Percentiles rank a stretch among this genome's conserved stretches.
These are phyloP conservation scores for Cyclura pinguis DNA, from an alignment of 2,797 vertebrate species.

Conservation along the genomic window DNA sequence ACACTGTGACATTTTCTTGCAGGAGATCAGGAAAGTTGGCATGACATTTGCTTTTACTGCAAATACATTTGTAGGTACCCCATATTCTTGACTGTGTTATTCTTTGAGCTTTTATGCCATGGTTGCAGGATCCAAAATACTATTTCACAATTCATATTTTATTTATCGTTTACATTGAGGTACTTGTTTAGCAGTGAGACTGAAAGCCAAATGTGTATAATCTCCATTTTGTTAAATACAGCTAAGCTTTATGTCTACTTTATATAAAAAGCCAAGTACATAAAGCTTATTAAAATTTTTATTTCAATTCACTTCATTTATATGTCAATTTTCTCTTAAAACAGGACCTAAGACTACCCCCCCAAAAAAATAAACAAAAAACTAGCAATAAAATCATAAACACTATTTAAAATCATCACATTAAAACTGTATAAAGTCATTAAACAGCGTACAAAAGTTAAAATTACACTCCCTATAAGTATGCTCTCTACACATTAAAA, in stretches of 20 bases:
- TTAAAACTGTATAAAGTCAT: no score
- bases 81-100: constrained; percentile 15
- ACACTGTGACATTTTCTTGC: background rate
- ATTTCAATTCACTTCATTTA: no score
- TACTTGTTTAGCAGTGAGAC: constrained; percentile 27
- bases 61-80: constrained; percentile 7
- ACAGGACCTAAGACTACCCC: no score
- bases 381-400: no score
- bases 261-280: background rate
- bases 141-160: background rate
- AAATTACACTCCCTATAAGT: no score
- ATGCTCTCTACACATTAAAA: no score
- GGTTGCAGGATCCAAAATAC: constrained; percentile 14
- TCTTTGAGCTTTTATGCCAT: no score
- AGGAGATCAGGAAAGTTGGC: background rate
- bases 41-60: background rate
- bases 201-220: background rate
- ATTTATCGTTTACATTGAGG: constrained; percentile 31
- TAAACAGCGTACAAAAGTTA: no score
- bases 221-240: rapidly evolving
- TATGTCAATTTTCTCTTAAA: no score
- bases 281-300: no score
- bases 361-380: no score
- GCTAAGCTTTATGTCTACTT: background rate
- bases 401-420: no score